A percentile compares a stretch with the other conserved stretches of the same genome.
Evolutionary conservation across 1,140 invertebrate genomes (phyloP).

Genomic region (Psilanteris sp.): DNA sequence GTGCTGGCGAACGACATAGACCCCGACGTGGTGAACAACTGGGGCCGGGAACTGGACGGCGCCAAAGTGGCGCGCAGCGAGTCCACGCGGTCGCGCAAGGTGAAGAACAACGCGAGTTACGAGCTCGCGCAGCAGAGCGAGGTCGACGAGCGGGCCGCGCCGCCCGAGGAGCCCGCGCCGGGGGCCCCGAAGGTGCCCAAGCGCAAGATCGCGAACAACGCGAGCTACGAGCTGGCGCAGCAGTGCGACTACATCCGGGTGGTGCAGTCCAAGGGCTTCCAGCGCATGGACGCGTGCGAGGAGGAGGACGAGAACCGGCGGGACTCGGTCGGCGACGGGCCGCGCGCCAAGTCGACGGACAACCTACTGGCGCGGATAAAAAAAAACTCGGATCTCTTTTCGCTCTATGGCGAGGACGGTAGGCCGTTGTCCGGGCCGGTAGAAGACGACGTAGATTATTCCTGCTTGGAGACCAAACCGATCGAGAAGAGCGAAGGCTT

Average conservation of each 20-base stretch:
- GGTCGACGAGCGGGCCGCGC: conserved; percentile 70
- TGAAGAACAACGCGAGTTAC: conserved; percentile 76
- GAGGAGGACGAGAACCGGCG: conserved; percentile 69
- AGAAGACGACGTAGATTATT: conserved; percentile 77
- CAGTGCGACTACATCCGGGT: conserved; percentile 73
- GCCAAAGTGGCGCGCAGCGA: conserved; percentile 45
- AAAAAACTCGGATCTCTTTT: conserved; percentile 80
- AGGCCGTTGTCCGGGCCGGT: conserved; percentile 40
- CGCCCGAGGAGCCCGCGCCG: too few relatives aligned
- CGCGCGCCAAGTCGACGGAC: too few relatives aligned
- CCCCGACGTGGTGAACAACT: conserved; percentile 66
- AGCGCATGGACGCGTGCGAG: conserved; percentile 76
- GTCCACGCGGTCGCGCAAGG: conserved; percentile 45
- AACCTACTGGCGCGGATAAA: conserved; percentile 75
- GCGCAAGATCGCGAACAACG: conserved; percentile 70
- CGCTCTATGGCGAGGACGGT: conserved; percentile 72
- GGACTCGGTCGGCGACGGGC: conserved; percentile 15
- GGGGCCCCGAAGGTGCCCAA: too few relatives aligned
- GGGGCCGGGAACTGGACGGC: conserved; percentile 69
- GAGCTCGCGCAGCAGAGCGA: conserved; percentile 74
- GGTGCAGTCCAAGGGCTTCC: conserved; percentile 61
- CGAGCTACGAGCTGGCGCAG: conserved; percentile 77
- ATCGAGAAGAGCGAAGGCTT: conserved; percentile 63
- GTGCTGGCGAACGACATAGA: conserved; percentile 74
- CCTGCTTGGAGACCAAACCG: conserved; percentile 76